Evolutionary conservation across 1,140 invertebrate genomes (phyloP), one percentile per base, ranked within the genome.

Genomic region (Gonioctena quinquepunctata): DNA sequence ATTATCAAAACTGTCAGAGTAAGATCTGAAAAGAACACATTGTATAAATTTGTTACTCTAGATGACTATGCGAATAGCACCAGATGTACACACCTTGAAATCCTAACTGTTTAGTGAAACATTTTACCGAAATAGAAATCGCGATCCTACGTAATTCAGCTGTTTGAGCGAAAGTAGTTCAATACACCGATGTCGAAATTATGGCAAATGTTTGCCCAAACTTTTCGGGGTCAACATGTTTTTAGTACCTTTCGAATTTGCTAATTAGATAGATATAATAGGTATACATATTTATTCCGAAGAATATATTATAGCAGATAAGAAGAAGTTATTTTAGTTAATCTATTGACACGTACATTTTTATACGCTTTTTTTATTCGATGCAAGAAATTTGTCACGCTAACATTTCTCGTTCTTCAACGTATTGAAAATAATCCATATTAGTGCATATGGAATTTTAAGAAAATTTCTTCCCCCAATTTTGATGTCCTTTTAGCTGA

Each of bases 201-300:
- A 61, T 61, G 27, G 59, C 27, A 33, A 27, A 60, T 61, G 59
- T 61, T 61, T 61, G 25, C 18, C 25, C 25, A 61, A 61, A 61
- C 16, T 27, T 26, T 28, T 61, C 5, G 27, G 25, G 59, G 59
- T 61, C 59, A 61, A 27, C 59, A 28, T n/a, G 59, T 61, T 27
- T 54, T 23, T 7, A 23, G 52, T n/a, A 23, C 27, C 59, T 61
- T 61, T 61, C 23, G 28, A 61, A 61, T 61, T 61, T 61, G 59
- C 59, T 61, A 61, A 61, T 61, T 61, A 61, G 16, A 61, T 61
- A 54, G 33, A n/a, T n/a, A n/a, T n/a, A n/a, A n/a, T n/a, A n/a
- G n/a, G n/a, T n/a, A n/a, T n/a, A n/a, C 33, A 0, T 3, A n/a
- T 11, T 42, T 42, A n/a, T 42, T 42, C 3, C 16, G 11, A 3